Conservation (phyloP, 2,888 invertebrate species). For the Opisthograptis luteolata region DNA sequence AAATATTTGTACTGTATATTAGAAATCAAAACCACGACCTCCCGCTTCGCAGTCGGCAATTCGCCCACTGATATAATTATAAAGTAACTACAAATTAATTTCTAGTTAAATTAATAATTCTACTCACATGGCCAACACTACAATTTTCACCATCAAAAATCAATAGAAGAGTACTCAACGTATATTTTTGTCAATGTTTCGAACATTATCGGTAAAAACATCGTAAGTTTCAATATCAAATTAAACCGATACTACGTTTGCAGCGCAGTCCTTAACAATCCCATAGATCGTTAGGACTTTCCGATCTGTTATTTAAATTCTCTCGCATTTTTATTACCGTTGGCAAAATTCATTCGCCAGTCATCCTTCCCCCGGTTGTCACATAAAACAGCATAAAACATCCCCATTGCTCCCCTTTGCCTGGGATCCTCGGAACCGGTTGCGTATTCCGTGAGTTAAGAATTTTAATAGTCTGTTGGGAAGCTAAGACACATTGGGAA, state of each 20-base stretch:
- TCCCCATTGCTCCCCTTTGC: constrained; percentile 52
- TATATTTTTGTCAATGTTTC: too few species aligned
- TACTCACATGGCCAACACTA: too few species aligned
- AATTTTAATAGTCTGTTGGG: constrained; percentile 13
- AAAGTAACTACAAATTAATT: too few species aligned
- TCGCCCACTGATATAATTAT: too few species aligned
- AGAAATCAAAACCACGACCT: too few species aligned
- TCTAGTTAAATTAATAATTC: too few species aligned
- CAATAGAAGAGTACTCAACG: too few species aligned
- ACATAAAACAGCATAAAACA: constrained; percentile 71
- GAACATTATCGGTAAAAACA: too few species aligned
- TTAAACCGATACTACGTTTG: constrained; percentile 36
- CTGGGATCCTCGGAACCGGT: constrained; percentile 51
- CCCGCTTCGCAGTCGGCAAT: too few species aligned
- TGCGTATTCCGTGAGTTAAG: constrained; percentile 25
- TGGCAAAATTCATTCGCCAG: constrained; percentile 59
- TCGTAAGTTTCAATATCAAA: background rate
- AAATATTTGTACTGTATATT: too few species aligned
- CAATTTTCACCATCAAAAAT: too few species aligned
- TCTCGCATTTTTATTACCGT: constrained; percentile 59
- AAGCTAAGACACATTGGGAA: constrained; percentile 42
- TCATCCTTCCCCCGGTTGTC: constrained; percentile 65
- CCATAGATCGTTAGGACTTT: constrained; percentile 62
- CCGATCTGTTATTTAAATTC: constrained; percentile 68
- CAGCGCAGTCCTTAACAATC: constrained; percentile 38